Base-by-base conservation (phyloP, 1,140 invertebrate genomes). In the Pogonognathellus flavescens region DNA sequence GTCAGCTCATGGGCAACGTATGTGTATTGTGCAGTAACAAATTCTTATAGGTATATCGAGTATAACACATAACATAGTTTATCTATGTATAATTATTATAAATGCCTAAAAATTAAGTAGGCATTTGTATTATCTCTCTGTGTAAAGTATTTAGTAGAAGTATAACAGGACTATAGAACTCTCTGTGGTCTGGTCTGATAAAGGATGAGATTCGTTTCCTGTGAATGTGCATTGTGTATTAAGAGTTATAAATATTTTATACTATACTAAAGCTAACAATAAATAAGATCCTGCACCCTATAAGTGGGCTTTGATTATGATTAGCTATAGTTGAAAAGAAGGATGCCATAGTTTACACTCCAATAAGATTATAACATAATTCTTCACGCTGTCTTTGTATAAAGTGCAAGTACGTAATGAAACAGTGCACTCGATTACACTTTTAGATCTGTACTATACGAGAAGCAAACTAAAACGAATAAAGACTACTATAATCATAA, bases 311-410 rank as follows among this genome's bases (percentile, higher is more conserved):
- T 10, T 11, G 6, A 60, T 22, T 76, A 49, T 76, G 66, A 49
- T 72, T 49, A 49, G 41, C n/a, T 49, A 76, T 16, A 76, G 14
- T 76, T 76, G 70, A 14, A 31, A 57, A 76, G 70, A 76, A 76
- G 70, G 70, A 76, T 76, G 70, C 70, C 70, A 76, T 76, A 76
- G 70, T 76, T 76, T 76, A 76, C 70, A 76, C 70, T 76, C 70
- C 31, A 76, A 76, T 76, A 76, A 76, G n/a, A 41, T 41, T 41
- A 41, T 41, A 41, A 76, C 31, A 49, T 76, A 76, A 76, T 76
- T 76, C 70, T 76, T 31, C 70, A 76, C 70, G 41, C 70, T 76
- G 11, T 76, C 49, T 76, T 76, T 76, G 70, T 31, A 49, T 18
- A 3, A 76, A 76, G 70, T 76, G 70, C 70, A 76, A 76, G 70